Conservation (phyloP, 2,888 invertebrate genomes). For the Lissocephala sabroskyi region DNA sequence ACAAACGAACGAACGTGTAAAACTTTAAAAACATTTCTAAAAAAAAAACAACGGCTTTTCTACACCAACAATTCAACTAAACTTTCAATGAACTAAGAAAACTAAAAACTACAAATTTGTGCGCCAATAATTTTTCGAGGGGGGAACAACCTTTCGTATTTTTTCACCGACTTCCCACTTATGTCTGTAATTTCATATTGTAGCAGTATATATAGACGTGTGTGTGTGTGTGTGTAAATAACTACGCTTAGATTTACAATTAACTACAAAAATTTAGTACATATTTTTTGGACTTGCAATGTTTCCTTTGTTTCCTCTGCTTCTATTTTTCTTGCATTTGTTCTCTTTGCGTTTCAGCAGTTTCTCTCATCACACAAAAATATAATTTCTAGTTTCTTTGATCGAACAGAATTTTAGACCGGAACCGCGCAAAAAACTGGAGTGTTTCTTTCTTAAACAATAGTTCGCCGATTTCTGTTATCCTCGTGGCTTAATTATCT, state of each 20-base stretch:
- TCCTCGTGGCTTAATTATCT: slow-evolving; percentile 54
- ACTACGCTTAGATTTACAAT: slow-evolving; percentile 46
- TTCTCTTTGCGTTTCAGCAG: background rate
- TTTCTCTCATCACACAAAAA: slow-evolving; percentile 8
- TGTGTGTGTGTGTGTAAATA: slow-evolving; percentile 24
- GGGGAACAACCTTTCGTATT: slow-evolving; percentile 11
- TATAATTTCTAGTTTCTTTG: slow-evolving; percentile 17
- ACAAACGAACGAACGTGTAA: slow-evolving; percentile 17
- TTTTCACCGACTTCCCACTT: slow-evolving; percentile 3
- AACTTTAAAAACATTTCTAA: slow-evolving; percentile 1
- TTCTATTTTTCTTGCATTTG: slow-evolving; percentile 8
- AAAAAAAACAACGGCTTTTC: too few species aligned
- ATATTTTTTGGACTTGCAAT: slow-evolving; percentile 54
- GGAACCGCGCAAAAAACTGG: slow-evolving; percentile 6
- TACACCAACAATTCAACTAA: slow-evolving; percentile 11
- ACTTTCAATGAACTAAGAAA: slow-evolving; percentile 1
- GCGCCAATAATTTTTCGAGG: slow-evolving; percentile 3
- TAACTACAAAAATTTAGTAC: slow-evolving; percentile 52
- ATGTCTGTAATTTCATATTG: slow-evolving; percentile 3
- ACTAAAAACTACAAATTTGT: slow-evolving; percentile 1
- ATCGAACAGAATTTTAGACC: slow-evolving; percentile 2
- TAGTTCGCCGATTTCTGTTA: slow-evolving; percentile 12
- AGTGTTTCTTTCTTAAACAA: slow-evolving; percentile 11
- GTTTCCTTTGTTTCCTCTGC: slow-evolving; percentile 12
- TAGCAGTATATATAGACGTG: slow-evolving; percentile 8